Conservation (phyloP, 2,113 vertebrate genomes). For the Vulpes lagopus region DNA sequence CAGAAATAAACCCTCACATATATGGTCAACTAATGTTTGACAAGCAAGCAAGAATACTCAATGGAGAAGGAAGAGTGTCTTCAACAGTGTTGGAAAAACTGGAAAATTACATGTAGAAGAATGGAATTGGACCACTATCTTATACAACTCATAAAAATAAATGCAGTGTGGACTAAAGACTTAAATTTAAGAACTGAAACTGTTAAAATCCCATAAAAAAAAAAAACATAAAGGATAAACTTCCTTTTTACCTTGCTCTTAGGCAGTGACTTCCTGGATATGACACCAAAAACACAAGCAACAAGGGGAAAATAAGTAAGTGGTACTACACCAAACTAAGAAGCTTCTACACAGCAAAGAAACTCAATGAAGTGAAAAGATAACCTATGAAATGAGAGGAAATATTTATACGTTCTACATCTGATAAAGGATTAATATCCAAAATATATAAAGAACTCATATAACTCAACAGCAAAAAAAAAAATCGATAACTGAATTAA, state of each 20-base stretch:
- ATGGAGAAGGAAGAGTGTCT: background rate
- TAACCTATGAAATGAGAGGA: background rate
- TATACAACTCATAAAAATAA: background rate
- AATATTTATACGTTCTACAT: background rate
- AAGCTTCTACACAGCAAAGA: background rate
- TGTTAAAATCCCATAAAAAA: background rate
- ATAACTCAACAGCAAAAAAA: background rate
- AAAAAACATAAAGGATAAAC: background rate
- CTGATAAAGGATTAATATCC: background rate
- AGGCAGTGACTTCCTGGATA: background rate
- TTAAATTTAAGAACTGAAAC: background rate
- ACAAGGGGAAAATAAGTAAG: background rate
- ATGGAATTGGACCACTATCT: background rate
- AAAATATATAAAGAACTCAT: background rate
- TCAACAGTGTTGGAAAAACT: background rate
- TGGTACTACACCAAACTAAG: background rate
- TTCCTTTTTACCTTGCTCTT: background rate
- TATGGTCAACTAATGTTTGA: background rate
- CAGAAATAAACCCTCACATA: background rate
- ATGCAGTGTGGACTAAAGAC: background rate
- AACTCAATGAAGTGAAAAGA: background rate
- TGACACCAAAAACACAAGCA: background rate
- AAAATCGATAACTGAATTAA: background rate
- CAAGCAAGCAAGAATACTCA: background rate
- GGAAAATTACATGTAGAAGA: background rate